Percentiles rank a stretch among this genome's conserved stretches.
These are phyloP conservation scores for Ctenochaetus hawaiiensis DNA, from an alignment of 2,797 vertebrate species.

Conservation along the genomic window DNA sequence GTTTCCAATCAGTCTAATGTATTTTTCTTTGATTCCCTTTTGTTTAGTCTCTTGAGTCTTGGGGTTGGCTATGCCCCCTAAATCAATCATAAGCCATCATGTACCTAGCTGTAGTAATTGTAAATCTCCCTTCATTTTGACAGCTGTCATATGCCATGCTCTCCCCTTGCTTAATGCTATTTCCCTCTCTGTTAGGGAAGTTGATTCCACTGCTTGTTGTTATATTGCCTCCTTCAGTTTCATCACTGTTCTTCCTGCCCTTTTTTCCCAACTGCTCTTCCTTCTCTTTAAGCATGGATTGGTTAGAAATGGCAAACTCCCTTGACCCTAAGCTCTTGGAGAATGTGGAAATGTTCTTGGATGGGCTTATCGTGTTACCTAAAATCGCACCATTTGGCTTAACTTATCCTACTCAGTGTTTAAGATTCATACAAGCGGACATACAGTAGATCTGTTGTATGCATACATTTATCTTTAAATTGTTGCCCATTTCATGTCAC, in stretches of 20 bases:
- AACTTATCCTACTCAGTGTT: neutral
- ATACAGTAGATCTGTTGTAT: neutral
- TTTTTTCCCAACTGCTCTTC: neutral
- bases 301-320: slow-evolving; percentile 6
- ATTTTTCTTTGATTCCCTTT: slow-evolving; percentile 26
- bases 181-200: neutral
- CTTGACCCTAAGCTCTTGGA: slow-evolving; percentile 3
- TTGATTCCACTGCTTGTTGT: slow-evolving; percentile 9
- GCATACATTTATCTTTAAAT: neutral
- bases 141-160: slow-evolving; percentile 22
- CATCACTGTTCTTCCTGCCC: slow-evolving; percentile 4
- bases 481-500: too few relatives aligned
- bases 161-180: neutral
- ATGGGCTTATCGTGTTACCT: slow-evolving; percentile 8
- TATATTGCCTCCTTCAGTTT: too few relatives aligned
- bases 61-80: slow-evolving; percentile 35
- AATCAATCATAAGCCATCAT: neutral
- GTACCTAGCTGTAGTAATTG: slow-evolving; percentile 1
- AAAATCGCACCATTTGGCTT: slow-evolving; percentile 8
- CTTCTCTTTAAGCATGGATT: slow-evolving; percentile 12
- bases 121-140: slow-evolving; percentile 33
- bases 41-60: slow-evolving; percentile 11
- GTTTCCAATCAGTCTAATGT: neutral
- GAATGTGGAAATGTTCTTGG: slow-evolving; percentile 17
- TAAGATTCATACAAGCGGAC: slow-evolving; percentile 3